Evolutionary conservation across 1,140 invertebrate species (phyloP).

Genomic region (Drosophila kanapiae): DNA sequence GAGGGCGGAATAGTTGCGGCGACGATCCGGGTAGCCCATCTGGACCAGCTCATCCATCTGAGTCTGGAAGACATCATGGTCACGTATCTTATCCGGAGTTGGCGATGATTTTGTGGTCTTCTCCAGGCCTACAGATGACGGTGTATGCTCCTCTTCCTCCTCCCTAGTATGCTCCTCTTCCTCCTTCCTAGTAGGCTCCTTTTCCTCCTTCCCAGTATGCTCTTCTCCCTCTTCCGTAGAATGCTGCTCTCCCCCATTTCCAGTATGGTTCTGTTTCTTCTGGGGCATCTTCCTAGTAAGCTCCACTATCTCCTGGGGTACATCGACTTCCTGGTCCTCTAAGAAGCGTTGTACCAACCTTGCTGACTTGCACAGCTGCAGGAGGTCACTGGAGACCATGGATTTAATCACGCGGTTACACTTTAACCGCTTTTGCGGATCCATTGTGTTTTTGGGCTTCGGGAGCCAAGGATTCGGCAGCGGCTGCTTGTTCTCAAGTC

Average conservation of each 20-base stretch:
- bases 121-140: neutral
- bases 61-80: slow-evolving; percentile 29
- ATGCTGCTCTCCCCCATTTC: too few species aligned
- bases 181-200: neutral
- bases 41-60: slow-evolving; percentile 41
- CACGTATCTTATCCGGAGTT: neutral
- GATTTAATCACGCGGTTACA: slow-evolving; percentile 22
- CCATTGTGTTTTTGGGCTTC: neutral
- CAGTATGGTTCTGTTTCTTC: too few species aligned
- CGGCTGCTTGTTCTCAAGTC: slow-evolving; percentile 52
- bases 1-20: slow-evolving; percentile 51
- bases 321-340: neutral
- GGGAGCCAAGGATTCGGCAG: slow-evolving; percentile 64
- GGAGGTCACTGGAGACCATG: neutral
- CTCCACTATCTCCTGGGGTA: neutral
- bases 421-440: neutral
- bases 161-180: too few species aligned
- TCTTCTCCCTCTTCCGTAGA: neutral
- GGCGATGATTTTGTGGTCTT: neutral
- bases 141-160: neutral
- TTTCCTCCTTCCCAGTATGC: neutral
- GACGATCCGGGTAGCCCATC: slow-evolving; percentile 43
- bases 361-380: too few species aligned
- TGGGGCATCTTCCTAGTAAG: neutral
- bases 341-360: neutral